Percentiles rank a stretch among this genome's conserved stretches.
Evolutionary conservation across 2,888 invertebrate genomes (phyloP).

Genomic region (Sinelater perroti): DNA sequence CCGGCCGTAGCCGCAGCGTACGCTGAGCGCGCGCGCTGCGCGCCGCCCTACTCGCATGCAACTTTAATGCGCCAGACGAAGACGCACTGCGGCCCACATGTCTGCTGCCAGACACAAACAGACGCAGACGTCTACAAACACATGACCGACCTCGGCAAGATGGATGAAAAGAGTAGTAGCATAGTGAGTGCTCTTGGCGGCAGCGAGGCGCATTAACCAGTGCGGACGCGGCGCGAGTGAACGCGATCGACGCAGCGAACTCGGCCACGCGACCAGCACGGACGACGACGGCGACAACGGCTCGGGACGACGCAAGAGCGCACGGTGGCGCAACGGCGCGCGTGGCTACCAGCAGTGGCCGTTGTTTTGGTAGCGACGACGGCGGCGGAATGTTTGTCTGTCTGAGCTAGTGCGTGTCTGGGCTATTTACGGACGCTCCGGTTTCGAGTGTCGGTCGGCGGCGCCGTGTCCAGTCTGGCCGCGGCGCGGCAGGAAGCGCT

Average conservation of each 20-base stretch:
- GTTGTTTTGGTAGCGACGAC: conserved; percentile 35
- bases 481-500: conserved; percentile 38
- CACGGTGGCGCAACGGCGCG: too few species aligned
- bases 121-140: conserved; percentile 55
- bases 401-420: conserved; percentile 39
- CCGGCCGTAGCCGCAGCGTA: conserved; percentile 45
- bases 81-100: conserved; percentile 37
- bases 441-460: conserved; percentile 38
- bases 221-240: conserved; percentile 30
- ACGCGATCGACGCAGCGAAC: too few species aligned
- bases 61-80: conserved; percentile 37
- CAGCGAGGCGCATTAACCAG: conserved; percentile 24
- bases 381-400: conserved; percentile 37
- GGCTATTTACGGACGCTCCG: conserved; percentile 40
- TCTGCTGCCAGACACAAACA: conserved; percentile 47
- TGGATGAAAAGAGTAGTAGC: conserved; percentile 50
- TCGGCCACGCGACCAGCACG: too few species aligned
- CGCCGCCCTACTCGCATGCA: conserved; percentile 18
- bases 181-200: conserved; percentile 32
- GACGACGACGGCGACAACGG: too few species aligned
- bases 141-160: conserved; percentile 56
- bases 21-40: conserved; percentile 17
- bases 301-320: conserved; percentile 32
- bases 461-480: conserved; percentile 36
- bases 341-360: conserved; percentile 29